A percentile compares a stretch with the other conserved stretches of the same genome.
Conservation (phyloP, 2,113 vertebrate species). For the Elgaria multicarinata region DNA sequence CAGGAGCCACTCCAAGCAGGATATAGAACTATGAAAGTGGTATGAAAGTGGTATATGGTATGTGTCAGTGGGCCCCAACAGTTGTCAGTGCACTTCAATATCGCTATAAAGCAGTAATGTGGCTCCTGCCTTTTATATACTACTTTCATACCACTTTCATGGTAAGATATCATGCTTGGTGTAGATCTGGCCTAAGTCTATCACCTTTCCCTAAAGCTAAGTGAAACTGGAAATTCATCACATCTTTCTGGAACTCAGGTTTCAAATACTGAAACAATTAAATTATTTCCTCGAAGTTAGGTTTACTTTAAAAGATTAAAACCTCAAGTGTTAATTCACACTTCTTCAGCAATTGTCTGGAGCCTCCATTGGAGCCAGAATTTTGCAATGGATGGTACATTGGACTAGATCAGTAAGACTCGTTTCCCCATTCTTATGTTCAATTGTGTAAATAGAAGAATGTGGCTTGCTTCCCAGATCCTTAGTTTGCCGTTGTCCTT, state of each 20-base stretch:
- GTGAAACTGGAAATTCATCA: not conserved
- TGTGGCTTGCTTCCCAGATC: slow-evolving; percentile 20
- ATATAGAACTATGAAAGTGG: too few relatives aligned
- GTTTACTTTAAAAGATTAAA: not conserved
- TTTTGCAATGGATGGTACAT: slow-evolving; percentile 8
- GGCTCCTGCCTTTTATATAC: too few relatives aligned
- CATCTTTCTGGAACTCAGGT: not conserved
- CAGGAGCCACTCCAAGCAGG: too few relatives aligned
- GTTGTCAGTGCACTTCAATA: too few relatives aligned
- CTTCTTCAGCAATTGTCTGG: not conserved
- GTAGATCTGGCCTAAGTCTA: too few relatives aligned
- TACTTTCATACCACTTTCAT: too few relatives aligned
- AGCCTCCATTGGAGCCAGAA: not conserved
- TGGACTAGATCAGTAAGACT: not conserved
- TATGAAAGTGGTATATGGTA: too few relatives aligned
- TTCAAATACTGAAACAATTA: not conserved
- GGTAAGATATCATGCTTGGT: too few relatives aligned
- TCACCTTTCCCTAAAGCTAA: not conserved
- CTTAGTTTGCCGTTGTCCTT: not conserved
- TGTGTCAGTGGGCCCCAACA: too few relatives aligned
- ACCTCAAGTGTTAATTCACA: not conserved
- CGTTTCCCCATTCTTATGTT: not conserved
- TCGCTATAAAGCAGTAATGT: too few relatives aligned
- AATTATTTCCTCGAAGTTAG: not conserved
- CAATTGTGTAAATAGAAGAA: slow-evolving; percentile 18